A percentile compares a stretch with the other conserved stretches of the same genome.
Conservation (phyloP, 2,888 invertebrate species). For the Hyalella azteca region DNA sequence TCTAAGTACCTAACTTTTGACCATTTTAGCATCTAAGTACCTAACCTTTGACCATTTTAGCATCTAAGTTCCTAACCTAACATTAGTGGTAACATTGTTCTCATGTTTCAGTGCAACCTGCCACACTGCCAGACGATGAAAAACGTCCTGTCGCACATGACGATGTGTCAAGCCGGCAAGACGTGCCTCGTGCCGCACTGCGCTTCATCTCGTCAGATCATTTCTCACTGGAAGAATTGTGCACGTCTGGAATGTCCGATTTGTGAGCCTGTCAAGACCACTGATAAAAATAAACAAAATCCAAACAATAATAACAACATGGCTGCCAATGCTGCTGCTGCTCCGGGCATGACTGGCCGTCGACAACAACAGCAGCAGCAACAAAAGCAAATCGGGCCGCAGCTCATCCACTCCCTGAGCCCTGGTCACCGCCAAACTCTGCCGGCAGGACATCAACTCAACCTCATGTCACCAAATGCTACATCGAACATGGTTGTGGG, state of each 20-base stretch:
- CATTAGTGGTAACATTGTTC: too few species aligned
- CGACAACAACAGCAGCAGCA: constrained; percentile 39
- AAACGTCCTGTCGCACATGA: constrained; percentile 97
- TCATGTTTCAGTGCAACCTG: constrained; percentile 73
- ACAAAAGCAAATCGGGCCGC: constrained; percentile 2
- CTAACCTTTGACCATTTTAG: too few species aligned
- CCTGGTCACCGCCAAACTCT: constrained; percentile 9
- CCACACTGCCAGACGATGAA: constrained; percentile 99
- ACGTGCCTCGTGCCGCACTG: constrained; percentile 93
- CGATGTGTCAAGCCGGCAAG: constrained; percentile 91
- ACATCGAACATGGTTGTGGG: background rate
- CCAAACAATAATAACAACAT: constrained; percentile 38
- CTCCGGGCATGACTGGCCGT: constrained; percentile 41
- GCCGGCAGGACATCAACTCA: background rate
- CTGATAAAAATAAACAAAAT: constrained; percentile 70
- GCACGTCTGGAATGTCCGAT: constrained; percentile 84
- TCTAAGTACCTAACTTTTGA: too few species aligned
- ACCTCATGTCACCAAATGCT: constrained; percentile 10
- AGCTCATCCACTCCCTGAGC: constrained; percentile 3
- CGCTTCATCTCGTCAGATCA: constrained; percentile 97
- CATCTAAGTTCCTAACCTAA: too few species aligned
- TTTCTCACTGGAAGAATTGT: constrained; percentile 99
- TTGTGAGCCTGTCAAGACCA: constrained; percentile 94
- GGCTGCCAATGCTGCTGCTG: constrained; percentile 50
- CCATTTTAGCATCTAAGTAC: too few species aligned